These are phyloP conservation scores for Cariama cristata DNA, from an alignment of 2,113 vertebrate genomes.

Conservation along the genomic window DNA sequence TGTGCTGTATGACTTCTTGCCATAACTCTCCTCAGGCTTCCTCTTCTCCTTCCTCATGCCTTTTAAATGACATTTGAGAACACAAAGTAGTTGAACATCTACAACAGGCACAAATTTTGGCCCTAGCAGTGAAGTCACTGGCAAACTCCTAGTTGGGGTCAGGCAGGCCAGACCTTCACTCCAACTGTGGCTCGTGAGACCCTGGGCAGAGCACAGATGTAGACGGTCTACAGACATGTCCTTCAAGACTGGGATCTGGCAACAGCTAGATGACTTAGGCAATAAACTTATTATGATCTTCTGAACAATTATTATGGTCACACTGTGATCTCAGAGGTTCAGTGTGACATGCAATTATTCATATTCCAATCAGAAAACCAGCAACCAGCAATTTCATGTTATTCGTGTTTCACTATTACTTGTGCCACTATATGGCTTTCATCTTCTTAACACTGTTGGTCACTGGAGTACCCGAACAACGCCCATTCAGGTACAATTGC, in stretches of 20 bases:
- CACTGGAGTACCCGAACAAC: rapidly evolving
- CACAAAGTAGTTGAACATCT: not conserved
- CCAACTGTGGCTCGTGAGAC: not conserved
- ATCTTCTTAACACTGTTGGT: not conserved
- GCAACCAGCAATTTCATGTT: not conserved
- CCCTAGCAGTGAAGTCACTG: not conserved
- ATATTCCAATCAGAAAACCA: not conserved
- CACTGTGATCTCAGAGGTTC: not conserved
- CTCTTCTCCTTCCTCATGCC: not conserved
- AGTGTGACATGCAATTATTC: not conserved
- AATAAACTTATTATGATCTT: not conserved
- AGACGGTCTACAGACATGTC: not conserved
- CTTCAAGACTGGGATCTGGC: not conserved
- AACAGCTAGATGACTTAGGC: not conserved
- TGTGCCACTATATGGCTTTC: not conserved
- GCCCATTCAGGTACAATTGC: not conserved
- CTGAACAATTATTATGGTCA: not conserved
- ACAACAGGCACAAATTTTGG: not conserved
- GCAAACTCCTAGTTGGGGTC: not conserved
- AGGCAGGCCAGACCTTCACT: not conserved
- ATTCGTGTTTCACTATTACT: not conserved
- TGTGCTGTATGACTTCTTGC: not conserved
- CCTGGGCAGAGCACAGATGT: not conserved
- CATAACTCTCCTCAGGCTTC: not conserved
- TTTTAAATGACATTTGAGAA: not conserved